Base-by-base conservation (phyloP, 2,113 vertebrate species). In the Platycercus adscitus region DNA sequence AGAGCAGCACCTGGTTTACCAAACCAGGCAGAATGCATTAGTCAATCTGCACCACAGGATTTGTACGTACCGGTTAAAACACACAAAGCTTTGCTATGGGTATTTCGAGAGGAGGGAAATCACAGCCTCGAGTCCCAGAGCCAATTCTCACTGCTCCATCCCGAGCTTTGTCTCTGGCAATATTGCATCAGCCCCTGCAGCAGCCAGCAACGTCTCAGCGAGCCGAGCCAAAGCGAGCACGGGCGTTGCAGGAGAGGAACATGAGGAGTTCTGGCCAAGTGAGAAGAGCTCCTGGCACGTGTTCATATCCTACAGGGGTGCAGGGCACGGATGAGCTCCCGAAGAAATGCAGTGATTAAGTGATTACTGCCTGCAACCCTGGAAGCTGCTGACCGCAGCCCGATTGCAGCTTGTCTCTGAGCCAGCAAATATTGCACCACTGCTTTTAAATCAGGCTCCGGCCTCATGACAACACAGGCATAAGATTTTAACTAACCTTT, bases 401-500 rank as follows among this genome's bases (percentile, higher is more conserved):
- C 0, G 2, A 7, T 5, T 86, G 96, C 92, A 95, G 85, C 80
- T 60, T 58, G 88, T 28, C 43, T 49, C 11, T 0, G 41, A 77
- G 90, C 85, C 88, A 86, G 86, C 61, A 86, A 88, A 88, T 83
- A 56, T 16, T 90, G 88, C 95, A 96, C 3, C 0, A 0, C 41
- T 61, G 9, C 88, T 86, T 84, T 18, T 17, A 81, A 91, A 81
- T 68, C 37, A 52, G 55, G 17, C 60, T 56, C 56, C 16, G 76
- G 70, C 15, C 88, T 89, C 81, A 88, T 91, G 89, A 88, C 82
- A 95, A 91, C 79, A 14, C 1, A 65, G 82, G 91, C 71, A 83
- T 35, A 52, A 83, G 76, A 83, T 86, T 83, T 77, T 77, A 94
- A 87, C 81, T 56, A 93, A 96, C 81, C 83, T 92, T 68, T 89